These are phyloP conservation scores for Zosterops hypoxanthus DNA, from an alignment of 2,113 vertebrate species.

Conservation along the genomic window DNA sequence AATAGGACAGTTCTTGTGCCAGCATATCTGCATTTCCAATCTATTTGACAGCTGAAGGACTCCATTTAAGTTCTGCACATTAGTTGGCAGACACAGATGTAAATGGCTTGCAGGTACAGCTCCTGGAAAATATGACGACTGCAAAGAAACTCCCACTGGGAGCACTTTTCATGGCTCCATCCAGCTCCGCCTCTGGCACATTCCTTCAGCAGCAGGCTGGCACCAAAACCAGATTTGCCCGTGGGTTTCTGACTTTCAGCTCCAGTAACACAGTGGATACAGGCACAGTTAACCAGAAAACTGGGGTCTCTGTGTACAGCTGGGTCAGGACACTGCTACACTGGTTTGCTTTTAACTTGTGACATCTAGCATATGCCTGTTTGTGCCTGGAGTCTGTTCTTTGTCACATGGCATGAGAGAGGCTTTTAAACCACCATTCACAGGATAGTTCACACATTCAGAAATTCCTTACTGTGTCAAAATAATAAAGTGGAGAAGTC, in stretches of 20 bases:
- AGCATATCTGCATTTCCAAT: background rate
- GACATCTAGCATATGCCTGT: background rate
- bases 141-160: background rate
- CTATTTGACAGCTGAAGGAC: background rate
- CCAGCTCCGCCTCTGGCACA: background rate
- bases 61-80: background rate
- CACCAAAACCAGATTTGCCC: background rate
- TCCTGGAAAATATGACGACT: background rate
- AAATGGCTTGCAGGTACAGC: conserved; percentile 4
- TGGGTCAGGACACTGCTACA: background rate
- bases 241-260: background rate
- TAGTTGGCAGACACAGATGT: conserved; percentile 9
- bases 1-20: background rate
- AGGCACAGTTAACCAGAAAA: background rate
- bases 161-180: background rate
- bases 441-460: background rate
- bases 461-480: background rate
- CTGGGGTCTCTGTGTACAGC: background rate
- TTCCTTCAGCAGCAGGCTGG: background rate
- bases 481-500: background rate
- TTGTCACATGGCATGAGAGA: background rate
- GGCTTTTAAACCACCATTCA: background rate
- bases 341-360: background rate
- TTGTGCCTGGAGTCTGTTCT: background rate
- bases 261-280: background rate